Percentiles rank a stretch among this genome's conserved stretches.
Evolutionary conservation across 2,113 vertebrate genomes (phyloP).

Genomic region (Porphyrio hochstetteri): DNA sequence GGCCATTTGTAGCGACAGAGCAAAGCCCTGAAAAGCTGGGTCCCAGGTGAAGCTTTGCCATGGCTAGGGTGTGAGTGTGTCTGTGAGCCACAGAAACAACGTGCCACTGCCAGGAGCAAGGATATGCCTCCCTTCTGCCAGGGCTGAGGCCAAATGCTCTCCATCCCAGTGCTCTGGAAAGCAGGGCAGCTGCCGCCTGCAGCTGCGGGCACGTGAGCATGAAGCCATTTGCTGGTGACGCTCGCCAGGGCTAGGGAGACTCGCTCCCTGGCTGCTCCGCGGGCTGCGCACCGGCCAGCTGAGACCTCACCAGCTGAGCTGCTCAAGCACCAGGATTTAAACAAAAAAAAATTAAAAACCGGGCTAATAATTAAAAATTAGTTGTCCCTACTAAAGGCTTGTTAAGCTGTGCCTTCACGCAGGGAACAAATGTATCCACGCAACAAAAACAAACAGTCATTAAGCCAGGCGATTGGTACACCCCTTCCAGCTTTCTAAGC

Average conservation of each 20-base stretch:
- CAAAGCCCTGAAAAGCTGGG: not conserved
- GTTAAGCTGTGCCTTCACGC: not conserved
- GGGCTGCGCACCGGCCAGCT: not conserved
- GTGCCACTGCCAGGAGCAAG: not conserved
- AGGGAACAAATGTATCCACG: not conserved
- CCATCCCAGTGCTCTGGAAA: fast-evolving
- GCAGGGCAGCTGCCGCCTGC: slow-evolving; percentile 3
- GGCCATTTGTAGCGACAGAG: not conserved
- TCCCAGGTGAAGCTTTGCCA: not conserved
- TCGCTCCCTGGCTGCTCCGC: not conserved
- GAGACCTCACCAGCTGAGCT: not conserved
- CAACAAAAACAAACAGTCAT: slow-evolving; percentile 27
- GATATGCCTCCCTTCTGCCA: not conserved
- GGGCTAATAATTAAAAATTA: not conserved
- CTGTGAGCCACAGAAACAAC: not conserved
- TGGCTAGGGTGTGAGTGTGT: fast-evolving
- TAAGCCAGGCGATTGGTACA: not conserved
- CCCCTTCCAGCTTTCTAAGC: not conserved
- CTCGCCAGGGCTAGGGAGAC: not conserved
- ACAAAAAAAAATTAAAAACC: not conserved
- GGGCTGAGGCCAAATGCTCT: not conserved
- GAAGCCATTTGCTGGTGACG: not conserved
- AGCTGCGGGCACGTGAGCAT: slow-evolving; percentile 7
- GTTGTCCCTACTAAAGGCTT: not conserved
- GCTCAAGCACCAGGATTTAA: fast-evolving